Base-by-base conservation (phyloP, 2,888 invertebrate species). In the Eurytoma californica region DNA sequence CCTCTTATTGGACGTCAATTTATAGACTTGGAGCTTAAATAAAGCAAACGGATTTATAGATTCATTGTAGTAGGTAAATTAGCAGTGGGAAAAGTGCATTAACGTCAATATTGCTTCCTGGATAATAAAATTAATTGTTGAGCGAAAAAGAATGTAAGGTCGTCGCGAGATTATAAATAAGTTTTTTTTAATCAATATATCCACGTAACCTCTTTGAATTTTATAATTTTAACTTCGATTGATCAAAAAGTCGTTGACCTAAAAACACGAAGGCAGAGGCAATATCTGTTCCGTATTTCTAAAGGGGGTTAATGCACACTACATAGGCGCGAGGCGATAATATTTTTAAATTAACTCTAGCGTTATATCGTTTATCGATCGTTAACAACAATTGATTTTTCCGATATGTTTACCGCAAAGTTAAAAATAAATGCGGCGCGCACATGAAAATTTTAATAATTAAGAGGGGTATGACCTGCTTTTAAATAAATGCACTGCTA, bases 241-340 rank as follows among this genome's bases (percentile, higher is more conserved):
- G 58, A 66, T 65, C 28, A 73, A 73, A 73, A 65, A 58, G 24
- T 65, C 66, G 47, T 68, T 61, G 76, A 63, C 76, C 76, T 63
- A 68, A 55, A 72, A 55, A 61, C 13, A 13, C 24, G 12, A 3
- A 12, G 69, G 16, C 28, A 13, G 20, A 53, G 58, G 60, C 39
- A 58, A 74, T 68, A 69, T 76, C 69, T 69, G 63, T 63, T 57
- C 14, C 60, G 39, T 69, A 53, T 69, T 69, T 69, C 60, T 51
- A 66, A 76, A 76, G 47, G 68, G 28, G 76, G 76, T 69, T 69
- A 76, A 69, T 63, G 63, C 20, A 69, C 55, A 47, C 55, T 58
- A 58, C 28, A 65, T 72, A 66, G 49, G 18, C 18, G 69, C 68
- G 20, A 53, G 24, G 9, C 39, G 63, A 63, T 68, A 61, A 69